Percentiles rank a stretch among this genome's conserved stretches.
These are phyloP conservation scores for Bufo bufo DNA, from an alignment of 2,113 vertebrate species.

Conservation along the genomic window DNA sequence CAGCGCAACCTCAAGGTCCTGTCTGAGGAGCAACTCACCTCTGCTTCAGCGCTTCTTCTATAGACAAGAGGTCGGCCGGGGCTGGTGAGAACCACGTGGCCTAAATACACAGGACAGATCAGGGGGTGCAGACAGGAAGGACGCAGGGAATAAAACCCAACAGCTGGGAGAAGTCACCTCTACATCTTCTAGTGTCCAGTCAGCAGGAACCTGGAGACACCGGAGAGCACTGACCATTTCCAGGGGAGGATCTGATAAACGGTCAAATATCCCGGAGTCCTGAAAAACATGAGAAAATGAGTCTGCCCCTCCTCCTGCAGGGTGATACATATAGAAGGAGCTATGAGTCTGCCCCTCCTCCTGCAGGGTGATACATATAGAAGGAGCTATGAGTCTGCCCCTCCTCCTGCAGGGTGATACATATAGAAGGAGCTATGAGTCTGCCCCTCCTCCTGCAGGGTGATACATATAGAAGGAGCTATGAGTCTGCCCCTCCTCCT, in stretches of 20 bases:
- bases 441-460: neutral
- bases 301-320: neutral
- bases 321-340: neutral
- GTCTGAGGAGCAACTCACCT: neutral
- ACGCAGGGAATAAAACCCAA: neutral
- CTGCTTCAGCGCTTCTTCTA: slow-evolving; percentile 23
- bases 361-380: slow-evolving; percentile 18
- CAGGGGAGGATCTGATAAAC: neutral
- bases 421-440: neutral
- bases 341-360: neutral
- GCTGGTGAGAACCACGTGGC: neutral
- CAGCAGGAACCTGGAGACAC: slow-evolving; percentile 7
- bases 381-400: neutral
- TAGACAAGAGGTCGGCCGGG: neutral
- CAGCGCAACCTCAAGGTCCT: neutral
- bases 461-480: neutral
- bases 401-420: neutral
- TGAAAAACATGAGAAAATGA: neutral
- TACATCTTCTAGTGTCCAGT: slow-evolving; percentile 37
- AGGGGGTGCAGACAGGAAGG: neutral
- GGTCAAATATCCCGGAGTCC: slow-evolving; percentile 29
- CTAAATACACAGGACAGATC: neutral
- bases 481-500: neutral
- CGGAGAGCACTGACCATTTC: neutral
- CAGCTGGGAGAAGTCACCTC: neutral